Conservation (phyloP, 2,113 vertebrate species). For the Myiopsitta monachus region DNA sequence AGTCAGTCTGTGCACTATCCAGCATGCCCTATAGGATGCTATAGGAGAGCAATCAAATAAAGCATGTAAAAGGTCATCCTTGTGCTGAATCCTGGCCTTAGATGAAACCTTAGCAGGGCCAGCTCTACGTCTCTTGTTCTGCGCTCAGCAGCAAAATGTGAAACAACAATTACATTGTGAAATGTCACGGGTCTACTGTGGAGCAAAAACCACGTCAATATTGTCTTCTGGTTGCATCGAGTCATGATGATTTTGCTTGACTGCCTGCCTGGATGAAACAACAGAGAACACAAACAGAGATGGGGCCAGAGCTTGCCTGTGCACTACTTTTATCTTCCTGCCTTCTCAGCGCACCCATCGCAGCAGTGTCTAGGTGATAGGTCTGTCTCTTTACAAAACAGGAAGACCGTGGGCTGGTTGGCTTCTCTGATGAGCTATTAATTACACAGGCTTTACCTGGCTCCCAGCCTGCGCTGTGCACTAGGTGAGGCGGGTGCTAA, state of each 20-base stretch:
- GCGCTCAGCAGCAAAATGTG: accelerated
- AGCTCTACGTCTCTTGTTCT: accelerated
- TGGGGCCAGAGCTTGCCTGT: background rate
- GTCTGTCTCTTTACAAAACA: constrained; percentile 8
- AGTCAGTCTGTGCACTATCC: background rate
- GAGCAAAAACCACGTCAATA: background rate
- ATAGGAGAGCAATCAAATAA: background rate
- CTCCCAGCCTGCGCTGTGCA: background rate
- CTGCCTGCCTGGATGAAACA: constrained; percentile 1
- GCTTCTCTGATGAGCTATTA: constrained; percentile 31
- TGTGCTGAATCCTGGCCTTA: background rate
- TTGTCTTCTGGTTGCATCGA: constrained; percentile 4
- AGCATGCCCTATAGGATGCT: background rate
- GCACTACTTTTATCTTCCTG: background rate
- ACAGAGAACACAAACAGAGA: background rate
- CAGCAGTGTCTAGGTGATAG: background rate
- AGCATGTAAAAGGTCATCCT: accelerated
- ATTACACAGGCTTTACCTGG: constrained; percentile 24
- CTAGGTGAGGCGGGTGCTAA: background rate
- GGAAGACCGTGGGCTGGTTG: constrained; percentile 27
- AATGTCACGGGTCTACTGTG: background rate
- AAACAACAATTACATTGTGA: constrained; percentile 9
- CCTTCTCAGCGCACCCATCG: background rate
- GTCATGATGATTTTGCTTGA: constrained; percentile 14
- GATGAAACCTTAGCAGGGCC: background rate